phyloP scores from a whole-genome alignment of 2,113 vertebrate genomes.

The Cacatua alba region DNA sequence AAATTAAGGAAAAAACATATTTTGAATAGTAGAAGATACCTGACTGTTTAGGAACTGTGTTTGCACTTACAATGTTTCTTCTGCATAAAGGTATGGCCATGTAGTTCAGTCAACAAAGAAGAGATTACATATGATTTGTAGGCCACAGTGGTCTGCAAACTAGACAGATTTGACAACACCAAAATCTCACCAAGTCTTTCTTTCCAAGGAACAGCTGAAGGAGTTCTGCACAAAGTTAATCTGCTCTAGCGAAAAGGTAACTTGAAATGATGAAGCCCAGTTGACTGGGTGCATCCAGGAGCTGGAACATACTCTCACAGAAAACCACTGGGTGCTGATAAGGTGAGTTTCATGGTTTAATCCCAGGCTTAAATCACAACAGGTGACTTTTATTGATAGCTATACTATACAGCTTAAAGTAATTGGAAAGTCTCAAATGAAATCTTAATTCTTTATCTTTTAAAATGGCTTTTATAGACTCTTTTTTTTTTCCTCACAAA shows the following conservation, averaged over 20 bases:
- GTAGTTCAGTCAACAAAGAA: not conserved
- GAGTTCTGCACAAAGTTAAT: not conserved
- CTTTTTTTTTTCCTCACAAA: not conserved
- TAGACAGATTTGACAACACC: not conserved
- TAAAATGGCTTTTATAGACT: not conserved
- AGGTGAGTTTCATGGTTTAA: not conserved
- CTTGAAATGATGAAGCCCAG: not conserved
- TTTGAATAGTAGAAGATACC: not conserved
- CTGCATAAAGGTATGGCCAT: not conserved
- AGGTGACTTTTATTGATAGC: not conserved
- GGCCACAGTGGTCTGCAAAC: not conserved
- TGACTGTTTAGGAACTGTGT: not conserved
- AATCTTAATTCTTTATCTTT: not conserved
- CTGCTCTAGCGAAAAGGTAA: not conserved
- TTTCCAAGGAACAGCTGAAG: not conserved
- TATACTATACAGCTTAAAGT: not conserved
- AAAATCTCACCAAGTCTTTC: not conserved
- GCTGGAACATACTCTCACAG: not conserved
- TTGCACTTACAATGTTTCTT: not conserved
- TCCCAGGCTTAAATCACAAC: not conserved
- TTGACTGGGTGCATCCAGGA: not conserved
- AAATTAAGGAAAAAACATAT: not conserved
- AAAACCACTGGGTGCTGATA: not conserved
- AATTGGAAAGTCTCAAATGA: not conserved
- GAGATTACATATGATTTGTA: not conserved